phyloP scores from a whole-genome alignment of 2,113 vertebrate genomes.

The Heterocephalus glaber region DNA sequence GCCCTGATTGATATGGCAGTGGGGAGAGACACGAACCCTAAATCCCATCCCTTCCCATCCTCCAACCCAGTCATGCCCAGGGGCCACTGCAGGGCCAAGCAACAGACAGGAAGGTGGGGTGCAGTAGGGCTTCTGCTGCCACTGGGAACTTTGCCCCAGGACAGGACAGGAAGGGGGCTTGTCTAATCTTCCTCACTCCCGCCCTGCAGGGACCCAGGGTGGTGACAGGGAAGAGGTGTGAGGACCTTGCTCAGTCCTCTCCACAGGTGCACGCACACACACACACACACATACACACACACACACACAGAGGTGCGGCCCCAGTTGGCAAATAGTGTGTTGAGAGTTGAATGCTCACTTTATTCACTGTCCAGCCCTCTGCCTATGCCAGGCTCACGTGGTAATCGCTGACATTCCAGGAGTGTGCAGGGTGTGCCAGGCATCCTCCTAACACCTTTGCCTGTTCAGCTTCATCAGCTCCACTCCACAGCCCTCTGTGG shows the following conservation, averaged over 20 bases:
- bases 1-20: slow-evolving; percentile 44
- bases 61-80: background rate
- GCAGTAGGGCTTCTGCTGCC: background rate
- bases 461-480: too few relatives aligned
- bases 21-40: slow-evolving; percentile 36
- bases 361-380: background rate
- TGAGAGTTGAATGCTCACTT: background rate
- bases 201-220: background rate
- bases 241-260: background rate
- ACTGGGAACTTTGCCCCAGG: background rate
- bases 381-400: background rate
- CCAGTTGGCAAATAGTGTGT: background rate
- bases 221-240: background rate
- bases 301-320: background rate
- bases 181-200: background rate
- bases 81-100: background rate
- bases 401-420: background rate
- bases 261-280: background rate
- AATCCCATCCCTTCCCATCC: background rate
- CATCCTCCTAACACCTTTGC: background rate
- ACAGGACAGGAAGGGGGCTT: rapidly evolving
- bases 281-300: background rate
- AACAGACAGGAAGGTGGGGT: background rate
- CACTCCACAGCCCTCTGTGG: background rate
- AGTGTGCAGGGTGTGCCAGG: background rate